Evolutionary conservation across 2,888 invertebrate genomes (phyloP), one percentile per base, ranked within the genome.

Genomic region (Tanytarsus gracilentus): DNA sequence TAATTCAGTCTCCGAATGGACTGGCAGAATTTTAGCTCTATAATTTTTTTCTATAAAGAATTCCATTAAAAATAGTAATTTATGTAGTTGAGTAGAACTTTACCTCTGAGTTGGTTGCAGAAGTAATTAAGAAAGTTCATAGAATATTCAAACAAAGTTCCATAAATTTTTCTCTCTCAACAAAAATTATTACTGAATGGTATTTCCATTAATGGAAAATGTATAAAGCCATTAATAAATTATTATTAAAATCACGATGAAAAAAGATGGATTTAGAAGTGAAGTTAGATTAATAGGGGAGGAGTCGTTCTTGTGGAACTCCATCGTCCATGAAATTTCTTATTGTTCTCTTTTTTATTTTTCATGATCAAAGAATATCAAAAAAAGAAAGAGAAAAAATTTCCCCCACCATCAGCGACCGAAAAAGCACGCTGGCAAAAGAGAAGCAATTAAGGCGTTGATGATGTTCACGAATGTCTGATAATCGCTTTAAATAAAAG

Each of bases 291-390:
- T 14, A n/a, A n/a, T n/a, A 7, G 23, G 18, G 44, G 44, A 44
- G 44, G 44, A 44, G 44, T 44, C 44, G 21, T 11, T 14, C 16
- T 14, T 36, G 23, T 16, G 7, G 9, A 30, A 51, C 53, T 53
- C 53, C 53, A 53, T 53, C 29, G 53, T 36, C 44, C 51, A 51
- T 51, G 49, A 49, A 49, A 49, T 49, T n/a, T 49, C 49, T 49
- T 16, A 29, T 51, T 51, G 27, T 51, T 51, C 16, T 18, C 14
- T 51, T 14, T 8, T 27, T 14, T 51, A 14, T 29, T 40, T 18
- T 44, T 14, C 11, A 40, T 40, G 39, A 9, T 55, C n/a, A n/a
- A 36, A 33, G 52, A 53, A 33, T 23, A 53, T 21, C 26, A 36
- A 53, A 27, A 30, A 23, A 23, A 23, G 16, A 27, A 51, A 27